Percentiles rank a stretch among this genome's conserved stretches.
Conservation (phyloP, 2,888 invertebrate species). For the Autographa gamma region DNA sequence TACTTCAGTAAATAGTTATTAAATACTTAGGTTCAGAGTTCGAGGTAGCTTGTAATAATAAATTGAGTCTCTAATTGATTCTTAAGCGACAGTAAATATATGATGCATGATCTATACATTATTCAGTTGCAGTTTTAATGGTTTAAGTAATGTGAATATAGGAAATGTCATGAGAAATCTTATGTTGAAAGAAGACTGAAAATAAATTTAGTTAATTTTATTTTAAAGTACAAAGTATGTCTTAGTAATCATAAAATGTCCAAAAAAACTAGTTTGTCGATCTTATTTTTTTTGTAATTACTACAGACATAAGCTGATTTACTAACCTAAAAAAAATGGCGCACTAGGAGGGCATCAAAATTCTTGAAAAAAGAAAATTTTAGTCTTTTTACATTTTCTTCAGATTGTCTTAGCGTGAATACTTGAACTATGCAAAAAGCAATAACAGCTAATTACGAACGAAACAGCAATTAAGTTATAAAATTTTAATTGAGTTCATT, state of each 20-base stretch:
- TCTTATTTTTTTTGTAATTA: too few relatives aligned
- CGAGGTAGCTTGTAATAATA: conserved; percentile 5
- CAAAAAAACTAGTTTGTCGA: too few relatives aligned
- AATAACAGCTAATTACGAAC: conserved; percentile 46
- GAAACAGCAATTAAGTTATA: conserved; percentile 53
- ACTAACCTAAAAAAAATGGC: neutral
- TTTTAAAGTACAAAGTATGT: neutral
- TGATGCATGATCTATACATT: neutral
- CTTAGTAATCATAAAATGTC: too few relatives aligned
- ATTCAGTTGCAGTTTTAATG: neutral
- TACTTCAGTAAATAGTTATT: neutral
- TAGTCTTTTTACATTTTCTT: neutral
- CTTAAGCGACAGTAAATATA: conserved; percentile 5
- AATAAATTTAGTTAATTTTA: too few relatives aligned
- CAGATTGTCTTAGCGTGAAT: neutral
- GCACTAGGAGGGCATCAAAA: neutral
- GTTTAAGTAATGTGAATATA: too few relatives aligned
- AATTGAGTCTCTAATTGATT: conserved; percentile 18
- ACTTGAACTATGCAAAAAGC: conserved; percentile 14
- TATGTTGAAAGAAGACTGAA: too few relatives aligned
- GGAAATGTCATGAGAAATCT: too few relatives aligned
- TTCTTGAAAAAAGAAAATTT: neutral
- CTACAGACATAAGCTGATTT: too few relatives aligned
- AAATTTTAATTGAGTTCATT: conserved; percentile 57
- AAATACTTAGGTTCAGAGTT: conserved; percentile 23